Evolutionary conservation across 2,888 invertebrate species (phyloP).

Genomic region (Tiliacea aurago): DNA sequence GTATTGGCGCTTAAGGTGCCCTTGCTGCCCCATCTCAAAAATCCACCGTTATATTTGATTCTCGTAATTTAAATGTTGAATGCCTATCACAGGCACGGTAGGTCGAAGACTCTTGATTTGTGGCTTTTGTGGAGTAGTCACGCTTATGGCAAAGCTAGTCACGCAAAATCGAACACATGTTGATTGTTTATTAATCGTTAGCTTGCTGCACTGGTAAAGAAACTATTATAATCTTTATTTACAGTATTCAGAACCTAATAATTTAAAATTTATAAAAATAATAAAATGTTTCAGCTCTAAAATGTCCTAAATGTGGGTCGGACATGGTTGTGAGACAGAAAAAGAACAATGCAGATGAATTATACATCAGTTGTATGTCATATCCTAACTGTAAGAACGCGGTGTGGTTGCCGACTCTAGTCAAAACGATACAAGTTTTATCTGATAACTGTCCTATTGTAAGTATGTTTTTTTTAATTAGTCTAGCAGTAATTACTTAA

Average conservation of each 20-base stretch:
- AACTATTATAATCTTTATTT: neutral
- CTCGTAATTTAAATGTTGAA: neutral
- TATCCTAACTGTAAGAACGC: conserved; percentile 95
- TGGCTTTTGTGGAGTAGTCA: neutral
- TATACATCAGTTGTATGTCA: conserved; percentile 93
- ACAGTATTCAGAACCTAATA: neutral
- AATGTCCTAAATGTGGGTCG: conserved; percentile 94
- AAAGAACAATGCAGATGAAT: conserved; percentile 92
- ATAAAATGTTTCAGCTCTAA: conserved; percentile 85
- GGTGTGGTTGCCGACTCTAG: conserved; percentile 95
- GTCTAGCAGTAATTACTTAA: too few relatives aligned
- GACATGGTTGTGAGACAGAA: conserved; percentile 93
- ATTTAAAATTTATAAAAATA: neutral
- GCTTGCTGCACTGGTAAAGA: neutral
- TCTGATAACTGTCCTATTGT: conserved; percentile 91
- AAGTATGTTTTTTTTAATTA: conserved; percentile 52
- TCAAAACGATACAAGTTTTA: conserved; percentile 92
- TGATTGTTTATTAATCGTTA: neutral
- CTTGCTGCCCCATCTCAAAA: too few relatives aligned
- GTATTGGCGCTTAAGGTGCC: too few relatives aligned
- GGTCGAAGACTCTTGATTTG: neutral
- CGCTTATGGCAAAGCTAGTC: neutral
- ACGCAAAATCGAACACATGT: neutral
- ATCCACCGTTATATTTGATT: neutral
- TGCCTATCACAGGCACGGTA: neutral